phyloP scores from a whole-genome alignment of 2,888 invertebrate species.

The Temnothorax unifasciatus region DNA sequence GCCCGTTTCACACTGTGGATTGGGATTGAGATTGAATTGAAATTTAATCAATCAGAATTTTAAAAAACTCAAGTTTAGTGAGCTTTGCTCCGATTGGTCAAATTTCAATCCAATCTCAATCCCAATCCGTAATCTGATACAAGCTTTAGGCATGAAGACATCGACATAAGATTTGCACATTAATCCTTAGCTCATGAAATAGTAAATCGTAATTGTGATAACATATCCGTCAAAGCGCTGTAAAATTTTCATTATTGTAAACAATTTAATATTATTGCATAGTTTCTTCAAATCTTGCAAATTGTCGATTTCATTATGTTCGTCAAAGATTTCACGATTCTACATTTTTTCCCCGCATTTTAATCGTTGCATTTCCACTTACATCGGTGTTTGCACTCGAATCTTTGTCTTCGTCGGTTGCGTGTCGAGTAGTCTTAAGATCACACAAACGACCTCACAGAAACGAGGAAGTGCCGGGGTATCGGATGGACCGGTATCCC shows the following conservation, averaged over 20 bases:
- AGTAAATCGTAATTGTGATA: background rate
- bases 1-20: no score
- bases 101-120: no score
- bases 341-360: background rate
- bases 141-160: background rate
- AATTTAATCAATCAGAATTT: no score
- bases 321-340: background rate
- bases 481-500: slow-evolving; percentile 71
- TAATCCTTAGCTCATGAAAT: background rate
- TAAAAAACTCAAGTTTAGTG: no score
- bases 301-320: background rate
- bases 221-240: no score
- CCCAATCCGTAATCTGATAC: no score
- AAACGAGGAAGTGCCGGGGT: slow-evolving; percentile 72
- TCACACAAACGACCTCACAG: slow-evolving; percentile 58
- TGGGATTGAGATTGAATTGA: no score
- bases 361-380: background rate
- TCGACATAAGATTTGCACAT: background rate
- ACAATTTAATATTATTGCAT: background rate
- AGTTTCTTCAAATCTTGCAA: background rate
- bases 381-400: slow-evolving; percentile 24
- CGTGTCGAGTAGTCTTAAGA: slow-evolving; percentile 65
- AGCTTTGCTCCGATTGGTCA: no score
- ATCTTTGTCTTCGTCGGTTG: slow-evolving; percentile 61
- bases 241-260: background rate